Conservation (phyloP, 1,140 invertebrate species). For the Rhyzopertha dominica region DNA sequence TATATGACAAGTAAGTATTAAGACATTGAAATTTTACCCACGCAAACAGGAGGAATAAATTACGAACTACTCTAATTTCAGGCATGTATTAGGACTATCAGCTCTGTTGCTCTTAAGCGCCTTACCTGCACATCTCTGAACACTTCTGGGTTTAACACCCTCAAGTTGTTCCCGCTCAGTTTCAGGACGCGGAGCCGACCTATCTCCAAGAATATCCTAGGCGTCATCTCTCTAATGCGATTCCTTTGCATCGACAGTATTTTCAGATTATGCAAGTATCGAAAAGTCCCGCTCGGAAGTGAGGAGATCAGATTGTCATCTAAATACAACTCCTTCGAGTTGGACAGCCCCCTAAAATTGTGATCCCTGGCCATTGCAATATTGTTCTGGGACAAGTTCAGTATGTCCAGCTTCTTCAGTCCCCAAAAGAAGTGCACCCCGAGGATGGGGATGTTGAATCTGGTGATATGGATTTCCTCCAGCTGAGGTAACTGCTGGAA, state of each 20-base stretch:
- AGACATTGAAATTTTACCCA: too few relatives aligned
- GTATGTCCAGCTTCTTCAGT: slow-evolving; percentile 58
- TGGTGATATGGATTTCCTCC: slow-evolving; percentile 68
- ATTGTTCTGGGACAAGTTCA: slow-evolving; percentile 73
- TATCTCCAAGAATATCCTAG: slow-evolving; percentile 62
- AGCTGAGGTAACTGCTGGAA: slow-evolving; percentile 63
- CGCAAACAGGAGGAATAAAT: too few relatives aligned
- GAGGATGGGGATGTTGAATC: slow-evolving; percentile 71
- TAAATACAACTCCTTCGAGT: slow-evolving; percentile 75
- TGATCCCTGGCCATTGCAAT: slow-evolving; percentile 71
- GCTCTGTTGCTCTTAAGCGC: too few relatives aligned
- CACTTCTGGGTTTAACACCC: slow-evolving; percentile 66
- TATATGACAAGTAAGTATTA: too few relatives aligned
- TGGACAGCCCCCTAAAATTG: slow-evolving; percentile 74
- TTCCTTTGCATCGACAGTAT: slow-evolving; percentile 67
- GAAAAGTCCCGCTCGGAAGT: slow-evolving; percentile 71
- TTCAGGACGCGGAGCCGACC: slow-evolving; percentile 64
- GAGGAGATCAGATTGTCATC: slow-evolving; percentile 73
- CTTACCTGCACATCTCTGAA: slow-evolving; percentile 68
- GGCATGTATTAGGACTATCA: too few relatives aligned
- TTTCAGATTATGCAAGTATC: slow-evolving; percentile 60
- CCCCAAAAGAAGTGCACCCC: slow-evolving; percentile 75
- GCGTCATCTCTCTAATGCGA: slow-evolving; percentile 61
- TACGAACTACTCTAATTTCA: too few relatives aligned
- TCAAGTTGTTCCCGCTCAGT: slow-evolving; percentile 67